phyloP scores from a whole-genome alignment of 2,113 vertebrate genomes.

The Oreochromis spilurus region DNA sequence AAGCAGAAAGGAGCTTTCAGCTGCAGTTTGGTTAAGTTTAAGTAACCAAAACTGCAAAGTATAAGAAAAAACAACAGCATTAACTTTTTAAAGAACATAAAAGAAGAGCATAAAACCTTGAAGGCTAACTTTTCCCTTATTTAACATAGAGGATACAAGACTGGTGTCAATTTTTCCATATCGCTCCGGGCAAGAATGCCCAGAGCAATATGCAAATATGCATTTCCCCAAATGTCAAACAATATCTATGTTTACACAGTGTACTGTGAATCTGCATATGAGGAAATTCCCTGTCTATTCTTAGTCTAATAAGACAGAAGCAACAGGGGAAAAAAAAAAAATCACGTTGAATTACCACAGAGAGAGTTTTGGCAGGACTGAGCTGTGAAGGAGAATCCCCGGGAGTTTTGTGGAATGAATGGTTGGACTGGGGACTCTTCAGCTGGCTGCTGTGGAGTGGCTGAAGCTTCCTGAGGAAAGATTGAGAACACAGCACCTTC shows the following conservation, averaged over 20 bases:
- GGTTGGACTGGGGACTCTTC: conserved; percentile 72
- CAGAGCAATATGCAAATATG: background rate
- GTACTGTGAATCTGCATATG: background rate
- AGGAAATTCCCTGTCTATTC: background rate
- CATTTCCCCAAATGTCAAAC: background rate
- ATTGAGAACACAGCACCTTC: conserved; percentile 45
- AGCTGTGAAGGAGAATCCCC: conserved; percentile 72
- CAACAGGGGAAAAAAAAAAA: background rate
- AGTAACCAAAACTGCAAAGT: background rate
- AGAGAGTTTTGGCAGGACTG: conserved; percentile 74
- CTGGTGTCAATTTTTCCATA: background rate
- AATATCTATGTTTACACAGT: background rate
- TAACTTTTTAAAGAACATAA: background rate
- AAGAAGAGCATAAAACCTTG: background rate
- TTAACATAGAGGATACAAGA: background rate
- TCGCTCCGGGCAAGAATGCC: background rate
- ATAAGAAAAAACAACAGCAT: background rate
- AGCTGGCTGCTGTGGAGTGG: conserved; percentile 67
- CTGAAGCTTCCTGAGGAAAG: conserved; percentile 73
- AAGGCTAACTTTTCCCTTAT: background rate
- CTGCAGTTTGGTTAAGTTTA: background rate
- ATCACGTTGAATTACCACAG: conserved; percentile 65
- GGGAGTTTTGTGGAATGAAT: conserved; percentile 71
- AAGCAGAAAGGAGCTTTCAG: background rate
- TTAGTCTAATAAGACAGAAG: background rate